Percentiles rank a stretch among this genome's conserved stretches.
These are phyloP conservation scores for Formica exsecta DNA, from an alignment of 1,140 invertebrate genomes.

Conservation along the genomic window DNA sequence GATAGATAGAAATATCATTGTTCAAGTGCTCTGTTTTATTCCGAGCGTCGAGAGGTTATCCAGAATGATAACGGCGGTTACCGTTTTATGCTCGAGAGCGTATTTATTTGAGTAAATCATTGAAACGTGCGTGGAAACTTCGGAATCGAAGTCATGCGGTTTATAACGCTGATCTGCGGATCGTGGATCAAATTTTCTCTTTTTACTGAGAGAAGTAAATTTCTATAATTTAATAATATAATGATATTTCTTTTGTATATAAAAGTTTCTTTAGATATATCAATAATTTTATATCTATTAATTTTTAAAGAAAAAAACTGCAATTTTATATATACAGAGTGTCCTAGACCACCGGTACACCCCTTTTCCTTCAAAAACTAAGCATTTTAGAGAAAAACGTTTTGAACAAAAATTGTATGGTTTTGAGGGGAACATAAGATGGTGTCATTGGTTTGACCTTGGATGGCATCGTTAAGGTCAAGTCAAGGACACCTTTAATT, in stretches of 20 bases:
- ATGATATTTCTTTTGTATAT: not conserved
- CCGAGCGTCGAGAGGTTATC: not conserved
- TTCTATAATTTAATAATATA: not conserved
- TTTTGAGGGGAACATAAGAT: too few relatives aligned
- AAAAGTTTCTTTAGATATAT: not conserved
- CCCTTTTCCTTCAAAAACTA: too few relatives aligned
- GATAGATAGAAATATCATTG: not conserved
- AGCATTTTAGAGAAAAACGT: too few relatives aligned
- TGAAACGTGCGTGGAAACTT: slow-evolving; percentile 77
- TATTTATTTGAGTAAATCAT: slow-evolving; percentile 84
- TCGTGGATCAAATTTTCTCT: not conserved
- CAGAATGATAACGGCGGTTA: slow-evolving; percentile 21
- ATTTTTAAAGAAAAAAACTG: not conserved
- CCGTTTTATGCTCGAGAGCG: slow-evolving; percentile 74
- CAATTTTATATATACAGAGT: too few relatives aligned
- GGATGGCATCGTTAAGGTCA: too few relatives aligned
- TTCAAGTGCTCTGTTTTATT: not conserved
- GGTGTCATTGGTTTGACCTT: too few relatives aligned
- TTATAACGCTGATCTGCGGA: slow-evolving; percentile 49
- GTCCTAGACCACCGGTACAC: too few relatives aligned
- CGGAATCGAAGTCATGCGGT: slow-evolving; percentile 62
- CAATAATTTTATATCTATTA: not conserved
- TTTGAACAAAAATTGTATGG: too few relatives aligned
- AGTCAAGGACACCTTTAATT: too few relatives aligned
- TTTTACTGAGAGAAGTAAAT: not conserved